These are phyloP conservation scores for Macrobrachium rosenbergii DNA, from an alignment of 1,140 invertebrate genomes.

Conservation along the genomic window DNA sequence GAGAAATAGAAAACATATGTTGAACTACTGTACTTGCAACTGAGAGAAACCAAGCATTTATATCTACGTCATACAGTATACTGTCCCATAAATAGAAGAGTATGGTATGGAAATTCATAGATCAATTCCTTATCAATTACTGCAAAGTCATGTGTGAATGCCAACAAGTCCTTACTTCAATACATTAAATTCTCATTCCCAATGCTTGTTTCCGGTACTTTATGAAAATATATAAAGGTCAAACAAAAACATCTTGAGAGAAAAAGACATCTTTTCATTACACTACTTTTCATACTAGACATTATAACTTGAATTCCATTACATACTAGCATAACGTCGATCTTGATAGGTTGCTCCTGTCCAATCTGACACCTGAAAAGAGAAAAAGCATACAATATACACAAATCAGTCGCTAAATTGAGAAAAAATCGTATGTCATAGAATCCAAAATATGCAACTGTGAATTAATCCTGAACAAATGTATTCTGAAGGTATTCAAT, in stretches of 20 bases:
- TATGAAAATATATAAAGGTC: too few species aligned
- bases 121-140: background rate
- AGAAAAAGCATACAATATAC: constrained; percentile 42
- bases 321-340: constrained; percentile 74
- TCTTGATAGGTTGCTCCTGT: constrained; percentile 95
- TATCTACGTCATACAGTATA: background rate
- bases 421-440: too few species aligned
- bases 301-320: background rate
- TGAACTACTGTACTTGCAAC: constrained; percentile 27
- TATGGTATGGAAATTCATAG: too few species aligned
- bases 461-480: too few species aligned
- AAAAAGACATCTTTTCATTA: background rate
- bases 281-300: too few species aligned
- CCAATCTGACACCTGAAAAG: constrained; percentile 92
- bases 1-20: constrained; percentile 73
- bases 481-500: too few species aligned
- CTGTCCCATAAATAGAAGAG: background rate
- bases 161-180: too few species aligned
- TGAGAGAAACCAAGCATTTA: background rate
- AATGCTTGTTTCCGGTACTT: too few species aligned
- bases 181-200: too few species aligned
- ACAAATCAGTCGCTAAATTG: too few species aligned
- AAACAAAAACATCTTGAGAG: background rate
- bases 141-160: background rate
- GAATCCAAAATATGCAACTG: too few species aligned